Percentiles rank a stretch among this genome's conserved stretches.
These are phyloP conservation scores for Cylas formicarius DNA, from an alignment of 1,140 invertebrate genomes.

Conservation along the genomic window DNA sequence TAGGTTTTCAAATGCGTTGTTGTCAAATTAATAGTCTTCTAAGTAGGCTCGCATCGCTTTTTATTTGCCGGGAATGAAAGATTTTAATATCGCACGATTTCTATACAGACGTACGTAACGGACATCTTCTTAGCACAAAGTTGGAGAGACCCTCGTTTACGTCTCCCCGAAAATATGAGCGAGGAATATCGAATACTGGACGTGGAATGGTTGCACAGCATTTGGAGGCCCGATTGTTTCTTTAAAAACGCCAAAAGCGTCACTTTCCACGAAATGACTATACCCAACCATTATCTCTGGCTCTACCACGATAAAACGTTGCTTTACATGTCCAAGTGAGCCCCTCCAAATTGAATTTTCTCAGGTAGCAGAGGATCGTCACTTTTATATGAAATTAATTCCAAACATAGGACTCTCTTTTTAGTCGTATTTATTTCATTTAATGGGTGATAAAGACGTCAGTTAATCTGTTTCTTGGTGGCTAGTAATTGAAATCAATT, in stretches of 20 bases:
- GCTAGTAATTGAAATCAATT: no score
- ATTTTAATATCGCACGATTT: conserved; percentile 1
- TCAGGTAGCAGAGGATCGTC: neutral
- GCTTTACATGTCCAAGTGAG: conserved; percentile 86
- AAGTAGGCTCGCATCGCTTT: no score
- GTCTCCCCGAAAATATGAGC: conserved; percentile 85
- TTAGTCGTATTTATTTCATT: no score
- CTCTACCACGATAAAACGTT: conserved; percentile 83
- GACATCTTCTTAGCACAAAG: conserved; percentile 89
- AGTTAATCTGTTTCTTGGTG: conserved; percentile 1
- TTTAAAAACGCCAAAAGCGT: conserved; percentile 92
- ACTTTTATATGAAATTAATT: no score
- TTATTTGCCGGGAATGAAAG: no score
- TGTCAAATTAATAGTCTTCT: no score
- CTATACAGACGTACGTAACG: conserved; percentile 75
- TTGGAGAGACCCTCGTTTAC: conserved; percentile 79
- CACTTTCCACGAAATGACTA: conserved; percentile 90
- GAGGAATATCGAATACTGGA: conserved; percentile 84
- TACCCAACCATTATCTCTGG: conserved; percentile 90
- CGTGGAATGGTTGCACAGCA: conserved; percentile 83
- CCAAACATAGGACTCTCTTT: no score
- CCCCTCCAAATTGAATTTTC: conserved; percentile 15
- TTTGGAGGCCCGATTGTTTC: conserved; percentile 88
- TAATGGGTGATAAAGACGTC: neutral
- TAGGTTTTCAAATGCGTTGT: no score